Percentiles rank a stretch among this genome's conserved stretches.
phyloP scores from a whole-genome alignment of 2,888 invertebrate species.

The Calameuta pallipes region DNA sequence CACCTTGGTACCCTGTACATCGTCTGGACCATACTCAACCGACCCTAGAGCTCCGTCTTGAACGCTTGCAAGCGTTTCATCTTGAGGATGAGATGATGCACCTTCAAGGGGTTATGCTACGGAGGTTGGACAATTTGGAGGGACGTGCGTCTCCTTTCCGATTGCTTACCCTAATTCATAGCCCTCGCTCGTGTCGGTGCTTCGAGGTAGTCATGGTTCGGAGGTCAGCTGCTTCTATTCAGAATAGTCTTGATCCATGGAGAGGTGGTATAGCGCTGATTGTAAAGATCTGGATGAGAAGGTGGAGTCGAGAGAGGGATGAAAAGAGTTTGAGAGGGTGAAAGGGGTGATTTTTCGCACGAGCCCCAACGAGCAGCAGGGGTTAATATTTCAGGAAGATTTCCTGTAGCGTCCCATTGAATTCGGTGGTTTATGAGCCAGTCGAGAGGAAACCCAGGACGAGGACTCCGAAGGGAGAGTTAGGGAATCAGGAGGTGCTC shows the following conservation, averaged over 20 bases:
- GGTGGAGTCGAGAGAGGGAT: neutral
- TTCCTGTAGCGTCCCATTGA: conserved; percentile 38
- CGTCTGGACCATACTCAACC: conserved; percentile 22
- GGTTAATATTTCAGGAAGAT: conserved; percentile 40
- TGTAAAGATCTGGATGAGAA: neutral
- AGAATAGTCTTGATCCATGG: neutral
- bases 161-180: conserved; percentile 64
- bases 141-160: conserved; percentile 53
- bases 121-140: conserved; percentile 60
- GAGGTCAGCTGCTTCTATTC: neutral
- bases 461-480: conserved; percentile 33
- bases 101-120: conserved; percentile 49
- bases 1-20: conserved; percentile 12
- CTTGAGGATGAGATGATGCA: conserved; percentile 45
- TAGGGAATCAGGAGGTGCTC: neutral
- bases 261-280: neutral
- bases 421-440: conserved; percentile 23
- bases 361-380: conserved; percentile 7
- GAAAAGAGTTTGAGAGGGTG: neutral
- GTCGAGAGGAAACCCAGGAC: conserved; percentile 10
- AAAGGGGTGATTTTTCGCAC: neutral
- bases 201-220: conserved; percentile 36
- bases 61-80: conserved; percentile 57
- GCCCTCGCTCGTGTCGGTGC: conserved; percentile 34
- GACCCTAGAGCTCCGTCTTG: conserved; percentile 50